Evolutionary conservation across 2,888 invertebrate genomes (phyloP), one percentile per base, ranked within the genome.

Genomic region (Melikaiella ostensackeni): DNA sequence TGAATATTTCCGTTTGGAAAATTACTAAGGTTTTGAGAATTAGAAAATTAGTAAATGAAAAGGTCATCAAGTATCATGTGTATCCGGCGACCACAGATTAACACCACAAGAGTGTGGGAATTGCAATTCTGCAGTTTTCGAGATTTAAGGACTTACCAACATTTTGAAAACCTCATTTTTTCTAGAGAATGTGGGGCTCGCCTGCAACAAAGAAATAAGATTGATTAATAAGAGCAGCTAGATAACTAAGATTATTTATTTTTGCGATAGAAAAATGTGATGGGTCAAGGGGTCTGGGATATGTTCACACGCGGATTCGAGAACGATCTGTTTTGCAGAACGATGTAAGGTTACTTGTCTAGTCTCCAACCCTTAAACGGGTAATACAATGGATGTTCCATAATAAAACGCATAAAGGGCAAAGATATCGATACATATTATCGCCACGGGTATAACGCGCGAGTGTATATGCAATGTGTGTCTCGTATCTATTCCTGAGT

Each of bases 341-440:
- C 13, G 27, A 70, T n/a, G 38, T 30, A 24, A 35, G 50, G 64
- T 33, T 38, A 50, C 30, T 75, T 79, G 78, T 81, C 76, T 73
- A 64, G 33, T 63, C 80, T 82, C 75, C 82, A 80, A 79, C 81
- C 82, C 78, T 82, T 74, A 61, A 55, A 57, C 59, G 62, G 55
- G 46, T 64, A n/a, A 59, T 61, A 75, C 66, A 77, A 82, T 84
- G 77, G 73, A 79, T 81, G 87, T 84, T 80, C 79, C 83, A 83
- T 85, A 86, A 86, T 84, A 84, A 85, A 86, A 84, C 82, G 85
- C 80, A 84, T 81, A 86, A 87, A 85, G 86, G 85, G 83, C 84
- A 82, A 85, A 85, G 84, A 81, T 82, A 82, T 84, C 85, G 86
- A 88, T 89, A 86, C 86, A 89, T 87, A 89, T 88, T 88, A 88